Evolutionary conservation across 2,888 invertebrate genomes (phyloP).

Genomic region (Oligia fasciuncula): DNA sequence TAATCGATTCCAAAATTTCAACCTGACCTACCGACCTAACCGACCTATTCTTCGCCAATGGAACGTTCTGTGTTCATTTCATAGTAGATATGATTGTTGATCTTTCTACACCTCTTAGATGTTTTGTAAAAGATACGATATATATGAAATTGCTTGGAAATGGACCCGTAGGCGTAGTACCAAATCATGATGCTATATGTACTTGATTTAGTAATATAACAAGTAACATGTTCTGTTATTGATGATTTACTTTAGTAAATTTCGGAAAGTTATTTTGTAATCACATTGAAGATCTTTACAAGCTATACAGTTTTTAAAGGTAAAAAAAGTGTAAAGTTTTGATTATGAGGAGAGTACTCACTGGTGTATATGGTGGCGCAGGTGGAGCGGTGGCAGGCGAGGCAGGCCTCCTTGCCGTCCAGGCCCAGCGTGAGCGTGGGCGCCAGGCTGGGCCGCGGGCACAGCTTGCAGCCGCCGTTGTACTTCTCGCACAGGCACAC

Average conservation of each 20-base stretch:
- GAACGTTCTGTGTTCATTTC: slow-evolving; percentile 1
- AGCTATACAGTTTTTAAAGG: too few species aligned
- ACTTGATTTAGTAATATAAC: not conserved
- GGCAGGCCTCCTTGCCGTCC: slow-evolving; percentile 79
- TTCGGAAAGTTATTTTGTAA: not conserved
- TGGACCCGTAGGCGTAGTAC: not conserved
- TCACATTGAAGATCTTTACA: not conserved
- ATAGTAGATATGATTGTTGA: not conserved
- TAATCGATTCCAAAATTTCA: not conserved
- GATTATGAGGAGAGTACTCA: slow-evolving; percentile 70
- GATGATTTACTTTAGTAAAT: not conserved
- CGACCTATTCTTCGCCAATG: not conserved
- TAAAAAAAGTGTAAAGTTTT: not conserved
- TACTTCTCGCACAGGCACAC: slow-evolving; percentile 86
- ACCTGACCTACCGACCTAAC: not conserved
- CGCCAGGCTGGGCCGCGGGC: slow-evolving; percentile 78
- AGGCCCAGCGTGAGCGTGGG: slow-evolving; percentile 73
- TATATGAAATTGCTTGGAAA: not conserved
- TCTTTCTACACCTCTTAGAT: not conserved
- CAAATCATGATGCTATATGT: not conserved
- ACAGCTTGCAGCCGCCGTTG: slow-evolving; percentile 87
- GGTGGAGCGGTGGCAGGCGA: slow-evolving; percentile 75
- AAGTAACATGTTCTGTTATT: not conserved
- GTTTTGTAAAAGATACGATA: not conserved
- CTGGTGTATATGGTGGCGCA: slow-evolving; percentile 79